Evolutionary conservation across 2,797 vertebrate species (phyloP).

Genomic region (Tokudaia tokunoshimensis): DNA sequence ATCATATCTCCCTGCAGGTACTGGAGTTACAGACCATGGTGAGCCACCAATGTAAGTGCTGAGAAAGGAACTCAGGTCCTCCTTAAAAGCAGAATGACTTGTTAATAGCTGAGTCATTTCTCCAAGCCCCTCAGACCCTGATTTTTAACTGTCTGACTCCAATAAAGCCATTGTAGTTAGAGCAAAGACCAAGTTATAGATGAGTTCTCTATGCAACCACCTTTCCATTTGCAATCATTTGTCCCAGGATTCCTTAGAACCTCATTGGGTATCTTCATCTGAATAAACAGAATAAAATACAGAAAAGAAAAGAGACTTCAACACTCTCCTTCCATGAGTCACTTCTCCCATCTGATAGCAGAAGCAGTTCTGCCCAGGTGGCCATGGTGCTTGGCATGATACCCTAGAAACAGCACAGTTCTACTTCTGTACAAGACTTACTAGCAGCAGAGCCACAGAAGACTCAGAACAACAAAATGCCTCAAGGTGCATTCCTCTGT

Average conservation of each 20-base stretch:
- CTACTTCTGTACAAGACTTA: background rate
- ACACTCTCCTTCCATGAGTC: background rate
- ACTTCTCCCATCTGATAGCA: background rate
- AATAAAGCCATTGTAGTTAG: background rate
- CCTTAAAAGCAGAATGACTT: background rate
- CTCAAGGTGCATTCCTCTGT: background rate
- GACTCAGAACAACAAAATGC: background rate
- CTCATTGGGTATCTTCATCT: background rate
- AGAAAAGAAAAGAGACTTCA: background rate
- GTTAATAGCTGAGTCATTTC: background rate
- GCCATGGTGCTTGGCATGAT: background rate
- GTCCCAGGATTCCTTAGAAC: conserved; percentile 13
- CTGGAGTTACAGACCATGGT: background rate
- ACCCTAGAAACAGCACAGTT: background rate
- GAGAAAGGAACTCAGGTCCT: background rate
- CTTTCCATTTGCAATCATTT: background rate
- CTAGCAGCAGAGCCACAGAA: background rate
- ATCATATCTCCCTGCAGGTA: background rate
- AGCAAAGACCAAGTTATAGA: background rate
- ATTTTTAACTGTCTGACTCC: background rate
- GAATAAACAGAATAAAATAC: conserved; percentile 42
- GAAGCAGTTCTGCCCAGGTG: background rate
- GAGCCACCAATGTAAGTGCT: background rate
- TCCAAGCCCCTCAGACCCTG: background rate
- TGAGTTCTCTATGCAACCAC: background rate